A percentile compares a stretch with the other conserved stretches of the same genome.
Conservation (phyloP, 1,140 invertebrate species). For the Elymnias hypermnestra region DNA sequence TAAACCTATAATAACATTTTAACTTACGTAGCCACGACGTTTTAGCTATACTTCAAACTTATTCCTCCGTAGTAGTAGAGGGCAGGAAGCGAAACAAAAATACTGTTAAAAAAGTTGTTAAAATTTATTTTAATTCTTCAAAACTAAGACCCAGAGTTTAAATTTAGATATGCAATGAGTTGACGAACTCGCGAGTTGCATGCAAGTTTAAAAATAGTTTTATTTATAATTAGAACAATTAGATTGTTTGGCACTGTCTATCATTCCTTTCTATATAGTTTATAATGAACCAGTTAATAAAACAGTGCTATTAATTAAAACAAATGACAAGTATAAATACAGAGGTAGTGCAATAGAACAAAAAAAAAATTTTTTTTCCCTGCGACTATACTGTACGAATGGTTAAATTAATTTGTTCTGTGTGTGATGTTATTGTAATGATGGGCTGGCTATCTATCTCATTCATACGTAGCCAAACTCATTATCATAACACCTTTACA, state of each 20-base stretch:
- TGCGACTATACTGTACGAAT: too few relatives aligned
- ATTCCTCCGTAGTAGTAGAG: too few relatives aligned
- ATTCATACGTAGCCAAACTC: too few relatives aligned
- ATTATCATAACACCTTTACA: too few relatives aligned
- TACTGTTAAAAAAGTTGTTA: background rate
- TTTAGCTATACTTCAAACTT: background rate
- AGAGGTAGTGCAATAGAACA: background rate
- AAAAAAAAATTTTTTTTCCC: background rate
- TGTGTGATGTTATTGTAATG: too few relatives aligned
- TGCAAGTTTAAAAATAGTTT: slow-evolving; percentile 1
- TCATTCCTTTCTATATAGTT: background rate
- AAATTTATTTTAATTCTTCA: slow-evolving; percentile 1
- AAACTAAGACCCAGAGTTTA: background rate
- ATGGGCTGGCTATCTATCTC: too few relatives aligned
- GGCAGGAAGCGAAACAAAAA: too few relatives aligned
- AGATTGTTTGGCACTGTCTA: slow-evolving; percentile 21
- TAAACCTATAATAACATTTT: too few relatives aligned
- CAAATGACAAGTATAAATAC: too few relatives aligned
- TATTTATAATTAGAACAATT: slow-evolving; percentile 19
- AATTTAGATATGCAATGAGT: background rate
- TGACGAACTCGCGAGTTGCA: background rate
- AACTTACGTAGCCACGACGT: background rate
- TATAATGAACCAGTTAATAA: slow-evolving; percentile 2
- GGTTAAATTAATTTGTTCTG: too few relatives aligned
- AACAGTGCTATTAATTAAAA: too few relatives aligned